A percentile compares a stretch with the other conserved stretches of the same genome.
Evolutionary conservation across 2,113 vertebrate genomes (phyloP).

Genomic region (Cinclus cinclus): DNA sequence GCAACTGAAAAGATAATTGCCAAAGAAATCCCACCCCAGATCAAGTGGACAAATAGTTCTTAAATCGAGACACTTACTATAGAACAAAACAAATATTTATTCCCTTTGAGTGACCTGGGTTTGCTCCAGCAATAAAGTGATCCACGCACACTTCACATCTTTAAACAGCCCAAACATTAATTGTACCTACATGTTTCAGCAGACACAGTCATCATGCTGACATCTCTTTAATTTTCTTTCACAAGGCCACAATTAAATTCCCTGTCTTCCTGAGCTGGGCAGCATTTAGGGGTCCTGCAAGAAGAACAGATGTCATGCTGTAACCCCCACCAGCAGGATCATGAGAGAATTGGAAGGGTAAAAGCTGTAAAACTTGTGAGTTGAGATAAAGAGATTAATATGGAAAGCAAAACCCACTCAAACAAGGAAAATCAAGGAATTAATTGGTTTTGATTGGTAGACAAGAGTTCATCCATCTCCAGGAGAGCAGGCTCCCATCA

Average conservation of each 20-base stretch:
- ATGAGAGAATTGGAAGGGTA: not conserved
- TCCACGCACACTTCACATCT: not conserved
- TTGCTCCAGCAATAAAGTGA: not conserved
- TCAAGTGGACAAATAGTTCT: not conserved
- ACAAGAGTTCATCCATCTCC: not conserved
- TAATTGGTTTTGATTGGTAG: not conserved
- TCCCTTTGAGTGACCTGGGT: not conserved
- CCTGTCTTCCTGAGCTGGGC: not conserved
- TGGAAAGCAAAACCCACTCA: not conserved
- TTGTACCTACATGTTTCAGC: not conserved
- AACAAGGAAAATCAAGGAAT: not conserved
- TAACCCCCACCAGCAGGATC: not conserved
- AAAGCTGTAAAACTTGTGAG: not conserved
- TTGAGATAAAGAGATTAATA: not conserved
- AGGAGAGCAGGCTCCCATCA: not conserved
- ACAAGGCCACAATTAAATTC: not conserved
- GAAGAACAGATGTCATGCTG: not conserved
- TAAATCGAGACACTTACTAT: not conserved
- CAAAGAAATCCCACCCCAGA: not conserved
- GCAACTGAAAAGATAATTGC: not conserved
- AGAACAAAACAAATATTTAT: not conserved
- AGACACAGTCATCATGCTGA: not conserved
- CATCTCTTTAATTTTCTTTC: slow-evolving; percentile 1
- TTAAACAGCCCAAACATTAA: not conserved
- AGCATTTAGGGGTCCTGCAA: not conserved